Evolutionary conservation across 2,888 invertebrate species (phyloP).

Genomic region (Conus canariensis): DNA sequence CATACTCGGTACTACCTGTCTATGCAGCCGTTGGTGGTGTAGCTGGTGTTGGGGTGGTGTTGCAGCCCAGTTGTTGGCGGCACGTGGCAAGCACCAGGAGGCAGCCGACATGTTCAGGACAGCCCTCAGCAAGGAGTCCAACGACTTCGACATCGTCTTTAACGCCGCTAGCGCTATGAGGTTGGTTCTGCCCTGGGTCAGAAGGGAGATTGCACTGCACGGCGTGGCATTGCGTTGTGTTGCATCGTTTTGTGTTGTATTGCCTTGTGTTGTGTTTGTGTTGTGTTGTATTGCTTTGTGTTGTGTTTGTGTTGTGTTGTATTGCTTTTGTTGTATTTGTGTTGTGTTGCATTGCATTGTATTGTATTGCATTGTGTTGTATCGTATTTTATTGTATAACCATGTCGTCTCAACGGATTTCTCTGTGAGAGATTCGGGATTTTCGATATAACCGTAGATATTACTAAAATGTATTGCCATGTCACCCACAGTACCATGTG

Average conservation of each 20-base stretch:
- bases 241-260: not conserved
- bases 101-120: conserved; percentile 89
- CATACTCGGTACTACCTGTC: no score
- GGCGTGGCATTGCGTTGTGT: not conserved
- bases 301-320: no score
- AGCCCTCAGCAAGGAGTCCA: conserved; percentile 88
- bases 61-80: conserved; percentile 91
- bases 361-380: no score
- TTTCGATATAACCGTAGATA: no score
- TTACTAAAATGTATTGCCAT: not conserved
- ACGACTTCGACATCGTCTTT: conserved; percentile 90
- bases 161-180: conserved; percentile 93
- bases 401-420: no score
- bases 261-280: not conserved
- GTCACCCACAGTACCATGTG: not conserved
- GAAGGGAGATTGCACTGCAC: no score
- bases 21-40: not conserved
- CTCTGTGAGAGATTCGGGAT: no score
- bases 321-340: not conserved
- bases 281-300: no score
- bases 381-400: no score
- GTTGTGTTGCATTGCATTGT: no score
- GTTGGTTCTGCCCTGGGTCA: conserved; percentile 53
- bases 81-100: conserved; percentile 88
- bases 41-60: not conserved